Conservation (phyloP, 1,140 invertebrate genomes). For the Penaeus vannamei region DNA sequence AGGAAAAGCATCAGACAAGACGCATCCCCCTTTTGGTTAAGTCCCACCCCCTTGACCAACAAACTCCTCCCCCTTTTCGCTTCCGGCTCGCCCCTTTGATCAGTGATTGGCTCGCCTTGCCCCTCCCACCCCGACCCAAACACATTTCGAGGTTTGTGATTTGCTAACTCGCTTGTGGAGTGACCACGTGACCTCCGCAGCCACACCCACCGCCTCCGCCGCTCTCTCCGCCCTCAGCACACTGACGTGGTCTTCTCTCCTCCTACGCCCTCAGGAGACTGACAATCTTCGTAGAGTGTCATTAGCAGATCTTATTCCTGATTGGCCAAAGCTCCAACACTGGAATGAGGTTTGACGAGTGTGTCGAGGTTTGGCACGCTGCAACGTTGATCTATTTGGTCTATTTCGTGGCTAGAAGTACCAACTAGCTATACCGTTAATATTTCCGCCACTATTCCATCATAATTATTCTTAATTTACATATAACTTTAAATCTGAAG, state of each 20-base stretch:
- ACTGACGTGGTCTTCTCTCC: background rate
- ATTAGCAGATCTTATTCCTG: slow-evolving; percentile 69
- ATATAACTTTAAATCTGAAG: too few relatives aligned
- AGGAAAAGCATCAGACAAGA: too few relatives aligned
- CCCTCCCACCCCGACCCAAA: too few relatives aligned
- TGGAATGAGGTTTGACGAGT: slow-evolving; percentile 61
- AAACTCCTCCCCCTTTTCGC: too few relatives aligned
- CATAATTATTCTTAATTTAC: slow-evolving; percentile 7
- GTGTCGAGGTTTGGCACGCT: slow-evolving; percentile 55
- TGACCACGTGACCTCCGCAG: too few relatives aligned
- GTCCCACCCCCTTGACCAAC: too few relatives aligned
- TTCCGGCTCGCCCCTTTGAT: too few relatives aligned
- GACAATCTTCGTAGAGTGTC: slow-evolving; percentile 58
- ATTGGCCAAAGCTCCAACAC: slow-evolving; percentile 69
- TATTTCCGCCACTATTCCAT: slow-evolving; percentile 3
- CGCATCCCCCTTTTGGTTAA: too few relatives aligned
- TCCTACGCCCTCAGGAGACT: slow-evolving; percentile 40
- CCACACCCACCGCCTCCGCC: background rate
- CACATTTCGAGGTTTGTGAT: too few relatives aligned
- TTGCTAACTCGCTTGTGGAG: too few relatives aligned
- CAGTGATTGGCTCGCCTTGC: too few relatives aligned
- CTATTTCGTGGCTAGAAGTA: slow-evolving; percentile 18
- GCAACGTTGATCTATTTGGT: slow-evolving; percentile 41
- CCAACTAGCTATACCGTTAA: slow-evolving; percentile 30
- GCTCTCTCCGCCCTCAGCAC: background rate